These are phyloP conservation scores for Cryptoleucopteryx plumbea DNA, from an alignment of 2,113 vertebrate species.

Conservation along the genomic window DNA sequence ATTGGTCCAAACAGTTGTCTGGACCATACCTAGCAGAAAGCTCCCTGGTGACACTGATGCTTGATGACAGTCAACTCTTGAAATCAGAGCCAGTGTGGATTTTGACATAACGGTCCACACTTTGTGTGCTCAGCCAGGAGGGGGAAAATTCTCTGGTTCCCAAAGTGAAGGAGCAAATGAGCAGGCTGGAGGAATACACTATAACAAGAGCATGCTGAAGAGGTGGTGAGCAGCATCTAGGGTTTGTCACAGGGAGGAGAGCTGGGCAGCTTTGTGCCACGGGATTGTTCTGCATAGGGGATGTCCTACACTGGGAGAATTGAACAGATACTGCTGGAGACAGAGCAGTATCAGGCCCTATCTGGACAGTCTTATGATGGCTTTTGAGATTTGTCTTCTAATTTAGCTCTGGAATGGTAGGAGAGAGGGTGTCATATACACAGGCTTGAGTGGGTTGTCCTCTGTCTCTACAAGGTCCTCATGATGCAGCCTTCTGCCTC, in stretches of 20 bases:
- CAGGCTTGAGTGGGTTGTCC: not conserved
- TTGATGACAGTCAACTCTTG: slow-evolving; percentile 49
- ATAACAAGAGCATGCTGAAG: not conserved
- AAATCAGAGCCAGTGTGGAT: slow-evolving; percentile 29
- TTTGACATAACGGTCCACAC: slow-evolving; percentile 11
- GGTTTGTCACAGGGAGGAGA: not conserved
- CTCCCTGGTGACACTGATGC: slow-evolving; percentile 26
- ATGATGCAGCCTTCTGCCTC: not conserved
- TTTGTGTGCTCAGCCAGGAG: not conserved
- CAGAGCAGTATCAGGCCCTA: not conserved
- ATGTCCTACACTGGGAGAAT: not conserved
- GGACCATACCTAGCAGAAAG: slow-evolving; percentile 29
- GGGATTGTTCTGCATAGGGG: not conserved
- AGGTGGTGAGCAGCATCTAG: not conserved
- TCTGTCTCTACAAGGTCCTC: not conserved
- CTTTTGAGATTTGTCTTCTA: not conserved
- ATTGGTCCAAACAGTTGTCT: not conserved
- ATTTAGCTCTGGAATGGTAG: not conserved
- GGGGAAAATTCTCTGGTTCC: not conserved
- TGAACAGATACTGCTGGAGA: not conserved
- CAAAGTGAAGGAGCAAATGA: not conserved
- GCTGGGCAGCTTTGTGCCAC: not conserved
- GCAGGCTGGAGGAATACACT: not conserved
- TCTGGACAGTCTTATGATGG: not conserved
- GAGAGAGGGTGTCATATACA: not conserved